Evolutionary conservation across 2,113 vertebrate species (phyloP).

Genomic region (Proteles cristata): DNA sequence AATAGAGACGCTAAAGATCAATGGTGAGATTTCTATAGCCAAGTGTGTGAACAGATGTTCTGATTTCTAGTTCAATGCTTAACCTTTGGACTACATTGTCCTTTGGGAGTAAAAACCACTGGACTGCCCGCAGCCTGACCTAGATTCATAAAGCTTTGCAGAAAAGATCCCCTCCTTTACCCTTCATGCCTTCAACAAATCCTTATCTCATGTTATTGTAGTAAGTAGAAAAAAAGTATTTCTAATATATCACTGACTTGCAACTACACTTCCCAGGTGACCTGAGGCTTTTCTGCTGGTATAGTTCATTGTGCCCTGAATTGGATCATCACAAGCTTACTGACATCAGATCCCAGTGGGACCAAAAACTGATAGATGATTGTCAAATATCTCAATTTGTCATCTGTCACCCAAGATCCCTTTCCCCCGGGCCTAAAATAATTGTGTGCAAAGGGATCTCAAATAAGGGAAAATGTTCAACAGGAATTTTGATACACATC

Average conservation of each 20-base stretch:
- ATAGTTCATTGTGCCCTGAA: not conserved
- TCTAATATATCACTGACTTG: not conserved
- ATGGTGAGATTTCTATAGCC: not conserved
- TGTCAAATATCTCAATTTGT: conserved; percentile 56
- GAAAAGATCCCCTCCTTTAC: not conserved
- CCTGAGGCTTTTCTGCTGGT: not conserved
- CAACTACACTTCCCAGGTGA: not conserved
- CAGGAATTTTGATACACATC: not conserved
- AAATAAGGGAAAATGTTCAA: not conserved
- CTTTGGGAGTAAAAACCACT: not conserved
- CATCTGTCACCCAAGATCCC: not conserved
- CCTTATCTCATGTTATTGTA: not conserved
- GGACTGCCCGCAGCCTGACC: not conserved
- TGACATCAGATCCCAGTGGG: not conserved
- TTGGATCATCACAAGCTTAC: not conserved
- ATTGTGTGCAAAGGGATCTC: not conserved
- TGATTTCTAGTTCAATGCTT: not conserved
- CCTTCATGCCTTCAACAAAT: not conserved
- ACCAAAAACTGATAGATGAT: not conserved
- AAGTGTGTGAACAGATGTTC: not conserved
- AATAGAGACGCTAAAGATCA: not conserved
- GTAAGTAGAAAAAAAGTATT: not conserved
- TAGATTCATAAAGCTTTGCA: not conserved
- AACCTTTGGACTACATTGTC: not conserved
- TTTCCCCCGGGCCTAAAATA: not conserved